Base-by-base conservation (phyloP, 2,113 vertebrate genomes). In the Oreochromis niloticus region DNA sequence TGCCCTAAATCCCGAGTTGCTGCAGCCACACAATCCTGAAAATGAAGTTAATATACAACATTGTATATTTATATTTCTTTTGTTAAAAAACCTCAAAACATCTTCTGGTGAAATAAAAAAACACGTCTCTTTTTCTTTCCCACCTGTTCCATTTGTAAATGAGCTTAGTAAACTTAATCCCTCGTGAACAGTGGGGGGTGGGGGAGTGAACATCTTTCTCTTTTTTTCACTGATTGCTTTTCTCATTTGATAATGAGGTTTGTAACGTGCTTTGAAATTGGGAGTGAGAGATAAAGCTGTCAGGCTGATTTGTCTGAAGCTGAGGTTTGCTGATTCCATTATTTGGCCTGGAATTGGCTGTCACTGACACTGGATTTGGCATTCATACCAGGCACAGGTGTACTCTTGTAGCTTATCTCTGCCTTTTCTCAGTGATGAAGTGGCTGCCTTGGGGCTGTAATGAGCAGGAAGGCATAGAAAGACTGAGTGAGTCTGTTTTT, bases 361-460 rank as follows among this genome's bases (percentile, higher is more conserved):
- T 89, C 91, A 84, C 83, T 34, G 84, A 85, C 84, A 89, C 81
- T 30, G 80, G 90, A 84, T 94, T 92, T 94, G 90, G 88, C 93
- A 93, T 95, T 93, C 93, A 89, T 71, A 83, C 88, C 68, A 89
- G 83, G 92, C 92, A 88, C 93, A 93, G 93, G 92, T 94, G 94
- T 93, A 92, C 90, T 89, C 90, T 87, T 90, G 90, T 89, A 87
- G 92, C 86, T 93, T 90, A 94, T 95, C 93, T 94, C 81, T 80
- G 66, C 87, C 91, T 88, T 92, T 91, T 90, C 85, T 91, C 84
- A 19, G 82, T 91, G 94, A 95, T 94, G 88, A 93, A 93, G 93
- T 82, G 89, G 91, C 89, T 94, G 95, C 92, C 89, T 88, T 87
- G 68, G 80, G 87, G 83, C 84, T 88, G 88, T 93, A 94, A 95